Percentiles rank a stretch among this genome's conserved stretches.
These are phyloP conservation scores for Clarias laeviceps DNA, from an alignment of 2,797 vertebrate species.

Conservation along the genomic window DNA sequence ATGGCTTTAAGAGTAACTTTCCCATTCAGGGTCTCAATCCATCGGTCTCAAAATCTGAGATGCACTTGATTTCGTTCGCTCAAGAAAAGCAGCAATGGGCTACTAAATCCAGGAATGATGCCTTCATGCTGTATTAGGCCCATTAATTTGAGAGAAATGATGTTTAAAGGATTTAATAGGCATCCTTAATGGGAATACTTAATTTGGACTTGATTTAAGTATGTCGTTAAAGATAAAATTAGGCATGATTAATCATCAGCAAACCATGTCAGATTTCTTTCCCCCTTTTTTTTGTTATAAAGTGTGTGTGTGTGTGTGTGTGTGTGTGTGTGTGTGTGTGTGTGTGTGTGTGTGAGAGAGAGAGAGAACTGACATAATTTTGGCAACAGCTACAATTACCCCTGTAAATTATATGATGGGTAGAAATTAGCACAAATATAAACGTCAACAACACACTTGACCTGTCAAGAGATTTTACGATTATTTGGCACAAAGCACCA, in stretches of 20 bases:
- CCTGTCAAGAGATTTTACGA: not conserved
- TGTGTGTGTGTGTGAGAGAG: not conserved
- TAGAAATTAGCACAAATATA: not conserved
- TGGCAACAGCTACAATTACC: not conserved
- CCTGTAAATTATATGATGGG: not conserved
- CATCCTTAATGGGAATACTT: constrained; percentile 27
- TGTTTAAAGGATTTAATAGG: constrained; percentile 33
- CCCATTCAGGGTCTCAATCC: not conserved
- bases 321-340: not conserved
- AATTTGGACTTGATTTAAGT: constrained; percentile 32
- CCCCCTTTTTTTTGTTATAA: not conserved
- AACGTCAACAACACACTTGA: not conserved
- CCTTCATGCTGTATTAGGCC: constrained; percentile 4
- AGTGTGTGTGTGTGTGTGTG: not conserved
- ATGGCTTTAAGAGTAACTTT: not conserved
- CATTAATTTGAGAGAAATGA: constrained; percentile 27
- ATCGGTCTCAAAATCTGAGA: not conserved
- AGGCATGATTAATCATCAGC: constrained; percentile 11
- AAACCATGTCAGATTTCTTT: not conserved
- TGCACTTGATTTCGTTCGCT: not conserved
- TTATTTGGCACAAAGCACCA: not conserved
- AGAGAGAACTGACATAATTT: not conserved
- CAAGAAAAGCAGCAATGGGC: constrained; percentile 1
- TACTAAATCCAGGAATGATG: constrained; percentile 15
- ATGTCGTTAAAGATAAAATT: constrained; percentile 26